Evolutionary conservation across 2,113 vertebrate species (phyloP).

Genomic region (Brachionichthys hirsutus): DNA sequence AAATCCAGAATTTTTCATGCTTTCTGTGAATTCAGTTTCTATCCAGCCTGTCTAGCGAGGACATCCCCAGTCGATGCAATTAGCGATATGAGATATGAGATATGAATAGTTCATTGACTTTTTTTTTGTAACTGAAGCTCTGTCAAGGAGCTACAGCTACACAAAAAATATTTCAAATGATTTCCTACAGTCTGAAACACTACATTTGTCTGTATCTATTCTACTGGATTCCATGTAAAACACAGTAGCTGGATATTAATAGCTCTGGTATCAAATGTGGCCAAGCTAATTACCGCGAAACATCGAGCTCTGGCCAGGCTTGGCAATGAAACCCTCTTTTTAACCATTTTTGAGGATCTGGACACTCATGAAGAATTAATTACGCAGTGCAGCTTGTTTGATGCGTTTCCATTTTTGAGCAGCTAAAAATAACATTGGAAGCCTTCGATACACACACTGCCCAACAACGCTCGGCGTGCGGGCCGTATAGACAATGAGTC

Average conservation of each 20-base stretch:
- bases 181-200: conserved; percentile 18
- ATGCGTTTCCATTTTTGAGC: conserved; percentile 1
- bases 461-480: neutral
- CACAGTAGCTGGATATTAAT: conserved; percentile 18
- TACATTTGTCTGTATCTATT: conserved; percentile 27
- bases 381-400: neutral
- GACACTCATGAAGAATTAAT: conserved; percentile 11
- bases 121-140: no score
- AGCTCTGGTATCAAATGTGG: conserved; percentile 14
- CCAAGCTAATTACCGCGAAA: conserved; percentile 52
- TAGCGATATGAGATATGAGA: no score
- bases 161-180: conserved; percentile 3
- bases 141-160: no score
- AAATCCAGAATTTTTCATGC: no score
- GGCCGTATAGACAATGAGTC: neutral
- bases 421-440: neutral
- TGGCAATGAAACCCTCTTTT: conserved; percentile 19
- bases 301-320: neutral
- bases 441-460: neutral
- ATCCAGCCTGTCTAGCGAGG: no score
- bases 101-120: no score
- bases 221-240: conserved; percentile 32
- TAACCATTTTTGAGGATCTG: conserved; percentile 2
- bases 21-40: no score
- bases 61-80: no score